Percentiles rank a stretch among this genome's conserved stretches.
Conservation (phyloP, 2,888 invertebrate genomes). For the Thymelicus sylvestris region DNA sequence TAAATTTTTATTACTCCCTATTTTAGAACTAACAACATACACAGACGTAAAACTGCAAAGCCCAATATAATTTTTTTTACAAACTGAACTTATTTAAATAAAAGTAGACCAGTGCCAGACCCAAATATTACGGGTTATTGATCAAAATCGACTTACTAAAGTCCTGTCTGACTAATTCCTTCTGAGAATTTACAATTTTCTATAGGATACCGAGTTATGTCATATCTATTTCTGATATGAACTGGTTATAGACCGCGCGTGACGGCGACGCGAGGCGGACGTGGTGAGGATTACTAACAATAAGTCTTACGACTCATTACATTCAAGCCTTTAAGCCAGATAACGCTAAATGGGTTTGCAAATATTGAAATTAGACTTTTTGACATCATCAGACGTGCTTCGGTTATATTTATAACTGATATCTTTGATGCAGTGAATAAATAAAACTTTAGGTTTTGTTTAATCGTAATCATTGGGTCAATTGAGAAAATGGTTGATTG, state of each 20-base stretch:
- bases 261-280: not conserved
- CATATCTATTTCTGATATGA: constrained; percentile 15
- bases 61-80: too few species aligned
- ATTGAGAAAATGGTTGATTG: too few species aligned
- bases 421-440: too few species aligned
- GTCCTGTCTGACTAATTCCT: constrained; percentile 11
- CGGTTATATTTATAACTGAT: too few species aligned
- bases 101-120: too few species aligned
- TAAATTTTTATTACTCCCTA: too few species aligned
- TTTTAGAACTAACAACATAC: too few species aligned
- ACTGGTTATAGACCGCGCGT: constrained; percentile 13
- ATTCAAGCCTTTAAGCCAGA: not conserved
- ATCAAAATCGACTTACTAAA: not conserved
- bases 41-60: too few species aligned
- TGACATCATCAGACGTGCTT: not conserved
- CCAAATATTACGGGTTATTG: not conserved
- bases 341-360: not conserved
- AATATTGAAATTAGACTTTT: not conserved
- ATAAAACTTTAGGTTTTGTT: too few species aligned
- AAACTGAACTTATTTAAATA: too few species aligned
- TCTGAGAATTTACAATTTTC: constrained; percentile 10
- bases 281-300: not conserved
- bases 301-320: not conserved
- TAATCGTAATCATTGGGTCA: too few species aligned
- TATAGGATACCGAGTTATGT: constrained; percentile 8